Percentiles rank a stretch among this genome's conserved stretches.
These are phyloP conservation scores for Anoplopoma fimbria DNA, from an alignment of 2,113 vertebrate species.

Conservation along the genomic window DNA sequence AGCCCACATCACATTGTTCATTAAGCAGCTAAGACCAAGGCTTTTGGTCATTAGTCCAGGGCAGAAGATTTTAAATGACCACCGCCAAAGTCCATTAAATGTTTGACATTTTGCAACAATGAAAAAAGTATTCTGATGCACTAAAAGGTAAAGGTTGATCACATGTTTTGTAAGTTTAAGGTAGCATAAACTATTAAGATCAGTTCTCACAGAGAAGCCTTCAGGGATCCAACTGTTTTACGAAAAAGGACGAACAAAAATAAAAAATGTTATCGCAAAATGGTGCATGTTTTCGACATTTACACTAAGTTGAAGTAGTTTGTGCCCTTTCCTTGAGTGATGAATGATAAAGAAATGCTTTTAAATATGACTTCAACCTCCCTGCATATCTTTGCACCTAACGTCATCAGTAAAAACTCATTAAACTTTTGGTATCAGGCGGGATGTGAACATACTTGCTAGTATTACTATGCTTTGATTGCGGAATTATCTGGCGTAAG, in stretches of 20 bases:
- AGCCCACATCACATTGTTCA: constrained; percentile 44
- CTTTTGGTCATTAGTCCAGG: constrained; percentile 43
- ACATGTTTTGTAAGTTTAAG: not conserved
- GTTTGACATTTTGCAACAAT: not conserved
- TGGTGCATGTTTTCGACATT: not conserved
- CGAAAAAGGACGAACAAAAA: not conserved
- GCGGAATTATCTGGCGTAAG: not conserved
- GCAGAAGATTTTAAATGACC: constrained; percentile 32
- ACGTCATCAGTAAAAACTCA: too few relatives aligned
- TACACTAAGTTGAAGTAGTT: not conserved
- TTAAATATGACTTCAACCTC: not conserved
- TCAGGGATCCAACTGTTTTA: not conserved
- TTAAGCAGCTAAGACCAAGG: constrained; percentile 19
- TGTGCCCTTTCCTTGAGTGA: not conserved
- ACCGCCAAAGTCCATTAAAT: constrained; percentile 29
- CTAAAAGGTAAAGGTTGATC: not conserved
- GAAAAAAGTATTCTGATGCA: not conserved
- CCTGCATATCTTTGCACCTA: too few relatives aligned
- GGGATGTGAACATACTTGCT: too few relatives aligned
- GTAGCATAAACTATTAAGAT: not conserved
- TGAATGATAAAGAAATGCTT: not conserved
- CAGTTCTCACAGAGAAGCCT: not conserved
- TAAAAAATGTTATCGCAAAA: not conserved
- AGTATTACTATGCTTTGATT: not conserved
- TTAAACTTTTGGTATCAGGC: too few relatives aligned